Conservation (phyloP, 2,888 invertebrate species). For the Mimachlamys varia region DNA sequence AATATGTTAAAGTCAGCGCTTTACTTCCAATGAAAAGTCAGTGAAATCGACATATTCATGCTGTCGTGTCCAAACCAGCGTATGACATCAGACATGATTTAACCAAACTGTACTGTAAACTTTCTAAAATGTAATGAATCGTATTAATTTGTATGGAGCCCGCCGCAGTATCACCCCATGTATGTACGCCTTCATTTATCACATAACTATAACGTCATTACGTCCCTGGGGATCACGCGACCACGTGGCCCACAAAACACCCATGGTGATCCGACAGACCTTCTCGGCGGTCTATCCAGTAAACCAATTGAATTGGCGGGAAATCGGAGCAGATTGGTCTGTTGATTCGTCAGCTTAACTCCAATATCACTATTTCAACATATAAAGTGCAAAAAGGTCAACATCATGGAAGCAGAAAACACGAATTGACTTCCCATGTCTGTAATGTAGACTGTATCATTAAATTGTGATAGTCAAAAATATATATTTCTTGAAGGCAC, state of each 20-base stretch:
- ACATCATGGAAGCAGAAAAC: background rate
- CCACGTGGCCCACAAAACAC: background rate
- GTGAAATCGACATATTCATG: no score
- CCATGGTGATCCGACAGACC: background rate
- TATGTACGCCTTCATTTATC: background rate
- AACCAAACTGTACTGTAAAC: background rate
- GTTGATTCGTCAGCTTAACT: background rate
- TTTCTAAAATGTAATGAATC: background rate
- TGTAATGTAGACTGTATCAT: background rate
- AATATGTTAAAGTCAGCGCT: no score
- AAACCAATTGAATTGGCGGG: constrained; percentile 20
- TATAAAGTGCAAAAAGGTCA: background rate
- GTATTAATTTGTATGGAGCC: background rate
- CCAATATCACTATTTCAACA: background rate
- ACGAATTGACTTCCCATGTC: background rate
- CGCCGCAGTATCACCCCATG: background rate
- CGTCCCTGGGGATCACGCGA: background rate
- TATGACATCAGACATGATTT: background rate
- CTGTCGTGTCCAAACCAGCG: background rate
- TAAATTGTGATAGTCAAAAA: background rate
- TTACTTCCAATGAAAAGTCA: no score
- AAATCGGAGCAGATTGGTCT: background rate
- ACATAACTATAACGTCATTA: background rate
- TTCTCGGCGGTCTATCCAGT: background rate
- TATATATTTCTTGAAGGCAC: background rate